phyloP scores from a whole-genome alignment of 2,888 invertebrate species.

The Dysmachus trigonus region DNA sequence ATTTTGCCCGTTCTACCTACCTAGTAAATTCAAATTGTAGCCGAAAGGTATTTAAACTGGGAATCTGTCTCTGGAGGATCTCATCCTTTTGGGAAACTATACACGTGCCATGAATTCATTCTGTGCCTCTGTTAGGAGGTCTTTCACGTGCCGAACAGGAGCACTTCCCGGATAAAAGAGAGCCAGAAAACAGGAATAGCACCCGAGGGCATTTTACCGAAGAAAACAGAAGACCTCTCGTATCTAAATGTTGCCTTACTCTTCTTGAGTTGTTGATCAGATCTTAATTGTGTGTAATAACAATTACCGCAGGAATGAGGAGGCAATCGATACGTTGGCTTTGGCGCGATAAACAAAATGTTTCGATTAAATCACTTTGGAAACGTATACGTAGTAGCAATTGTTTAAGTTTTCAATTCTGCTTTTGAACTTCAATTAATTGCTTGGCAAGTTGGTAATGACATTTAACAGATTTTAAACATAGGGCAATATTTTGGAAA shows the following conservation, averaged over 20 bases:
- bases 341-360: not conserved
- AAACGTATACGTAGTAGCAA: not conserved
- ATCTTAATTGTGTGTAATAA: not conserved
- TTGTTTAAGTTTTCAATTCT: not conserved
- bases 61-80: not conserved
- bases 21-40: not conserved
- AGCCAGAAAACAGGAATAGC: not conserved
- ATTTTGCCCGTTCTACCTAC: not conserved
- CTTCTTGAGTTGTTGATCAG: not conserved
- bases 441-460: not conserved
- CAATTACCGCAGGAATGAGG: not conserved
- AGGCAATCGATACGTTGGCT: not conserved
- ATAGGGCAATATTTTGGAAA: too few relatives aligned
- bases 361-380: not conserved
- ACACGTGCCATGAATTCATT: not conserved
- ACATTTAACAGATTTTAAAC: not conserved
- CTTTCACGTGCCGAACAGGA: not conserved
- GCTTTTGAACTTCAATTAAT: not conserved
- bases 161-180: not conserved
- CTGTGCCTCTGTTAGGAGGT: not conserved
- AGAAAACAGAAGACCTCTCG: not conserved
- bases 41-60: not conserved
- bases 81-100: not conserved
- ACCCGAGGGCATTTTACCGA: not conserved
- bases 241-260: not conserved